Base-by-base conservation (phyloP, 1,140 invertebrate genomes). In the Pseudomyrmex cubaensis region DNA sequence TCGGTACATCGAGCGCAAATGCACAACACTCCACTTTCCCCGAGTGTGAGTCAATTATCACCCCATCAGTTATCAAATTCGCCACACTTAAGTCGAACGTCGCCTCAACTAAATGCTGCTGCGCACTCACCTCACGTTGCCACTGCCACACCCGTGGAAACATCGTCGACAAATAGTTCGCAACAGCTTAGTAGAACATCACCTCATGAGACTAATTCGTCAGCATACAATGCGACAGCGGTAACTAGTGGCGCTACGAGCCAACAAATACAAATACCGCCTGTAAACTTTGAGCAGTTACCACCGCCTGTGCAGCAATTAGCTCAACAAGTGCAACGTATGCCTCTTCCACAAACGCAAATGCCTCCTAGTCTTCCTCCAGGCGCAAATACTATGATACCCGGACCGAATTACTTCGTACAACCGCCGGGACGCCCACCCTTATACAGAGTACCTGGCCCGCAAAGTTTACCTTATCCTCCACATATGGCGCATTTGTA, bases 301-400 rank as follows among this genome's bases (percentile, higher is more conserved):
- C 93, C 94, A n/a, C 93, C 93, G n/a, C 94, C 94, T 0, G 94
- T 95, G 3, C 94, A 95, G 74, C 95, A 95, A 78, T 83, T 95
- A n/a, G 94, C 93, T 2, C 95, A 95, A 75, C 94, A 95, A 84
- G 94, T 95, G 8, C 94, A 95, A 75, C 91, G 94, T 63, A 93
- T 95, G 92, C 94, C 94, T 35, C 85, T 94, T 82, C 94, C 94
- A 2, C 94, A 93, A 80, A 70, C 91, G 12, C 93, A 94, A 80
- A 90, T 93, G 86, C 75, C 90, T n/a, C 88, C 88, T 20, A 73
- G 73, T 73, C 85, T 94, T 88, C 92, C 93, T 15, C 92, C 93
- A 20, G 93, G 93, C 44, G 90, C 91, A 2, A 92, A 88, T 66
- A 92, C 92, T 1, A 92, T 94, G 90, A 92, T 94, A n/a, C 93